A percentile compares a stretch with the other conserved stretches of the same genome.
Conservation (phyloP, 2,888 invertebrate genomes). For the Caenorhabditis sulstoni region DNA sequence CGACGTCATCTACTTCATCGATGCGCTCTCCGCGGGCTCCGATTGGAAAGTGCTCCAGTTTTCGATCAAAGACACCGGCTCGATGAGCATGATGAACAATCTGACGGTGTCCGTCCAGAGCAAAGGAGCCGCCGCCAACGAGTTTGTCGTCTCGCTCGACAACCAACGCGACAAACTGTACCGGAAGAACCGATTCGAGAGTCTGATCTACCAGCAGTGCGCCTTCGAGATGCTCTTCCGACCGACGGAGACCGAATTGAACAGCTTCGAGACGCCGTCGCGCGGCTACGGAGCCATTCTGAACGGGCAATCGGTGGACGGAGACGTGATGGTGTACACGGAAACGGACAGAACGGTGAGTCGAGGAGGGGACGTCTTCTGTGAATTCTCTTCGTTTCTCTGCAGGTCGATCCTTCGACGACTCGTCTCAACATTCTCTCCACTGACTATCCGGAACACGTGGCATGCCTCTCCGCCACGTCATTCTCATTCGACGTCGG, state of each 20-base stretch:
- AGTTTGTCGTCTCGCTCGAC: constrained; percentile 67
- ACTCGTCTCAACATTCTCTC: constrained; percentile 50
- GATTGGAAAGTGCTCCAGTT: constrained; percentile 73
- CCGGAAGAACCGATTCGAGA: constrained; percentile 56
- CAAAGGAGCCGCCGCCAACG: constrained; percentile 59
- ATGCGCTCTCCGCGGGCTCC: constrained; percentile 67
- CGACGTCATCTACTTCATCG: constrained; percentile 75
- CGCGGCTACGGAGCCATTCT: constrained; percentile 55
- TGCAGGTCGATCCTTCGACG: constrained; percentile 48
- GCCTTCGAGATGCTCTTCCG: constrained; percentile 72
- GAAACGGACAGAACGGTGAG: constrained; percentile 67
- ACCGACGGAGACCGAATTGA: constrained; percentile 52
- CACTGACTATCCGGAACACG: constrained; percentile 39
- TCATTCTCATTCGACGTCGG: constrained; percentile 64
- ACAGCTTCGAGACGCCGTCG: constrained; percentile 41
- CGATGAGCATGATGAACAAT: constrained; percentile 67
- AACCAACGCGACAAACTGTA: constrained; percentile 66
- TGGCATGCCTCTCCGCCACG: constrained; percentile 49
- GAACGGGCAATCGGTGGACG: constrained; percentile 67
- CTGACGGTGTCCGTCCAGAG: constrained; percentile 62
- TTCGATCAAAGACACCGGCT: constrained; percentile 65
- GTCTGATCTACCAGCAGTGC: constrained; percentile 63
- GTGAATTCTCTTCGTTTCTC: neutral
- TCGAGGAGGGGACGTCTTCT: neutral
- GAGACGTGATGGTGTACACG: constrained; percentile 65